A percentile compares a stretch with the other conserved stretches of the same genome.
Conservation (phyloP, 2,888 invertebrate genomes). For the Deroplatys truncata region DNA sequence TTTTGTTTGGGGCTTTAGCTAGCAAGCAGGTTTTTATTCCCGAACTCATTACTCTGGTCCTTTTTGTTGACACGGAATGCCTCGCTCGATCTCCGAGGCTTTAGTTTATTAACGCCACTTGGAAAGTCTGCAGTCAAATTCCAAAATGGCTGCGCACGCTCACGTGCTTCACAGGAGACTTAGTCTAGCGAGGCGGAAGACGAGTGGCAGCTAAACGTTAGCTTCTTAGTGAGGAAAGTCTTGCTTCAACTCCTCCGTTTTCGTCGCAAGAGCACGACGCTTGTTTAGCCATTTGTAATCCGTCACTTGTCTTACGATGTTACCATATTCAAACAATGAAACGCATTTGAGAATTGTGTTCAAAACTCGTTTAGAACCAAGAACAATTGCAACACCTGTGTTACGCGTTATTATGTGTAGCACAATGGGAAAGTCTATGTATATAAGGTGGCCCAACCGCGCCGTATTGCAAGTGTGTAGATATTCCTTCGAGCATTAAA, state of each 20-base stretch:
- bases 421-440: no score
- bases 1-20: background rate
- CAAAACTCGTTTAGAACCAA: background rate
- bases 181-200: background rate
- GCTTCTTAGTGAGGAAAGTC: background rate
- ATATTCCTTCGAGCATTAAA: no score
- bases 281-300: background rate
- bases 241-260: background rate
- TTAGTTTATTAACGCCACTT: background rate
- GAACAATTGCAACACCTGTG: no score
- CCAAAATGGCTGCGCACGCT: background rate
- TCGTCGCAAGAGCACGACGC: background rate
- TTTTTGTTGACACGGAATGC: background rate
- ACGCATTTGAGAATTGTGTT: background rate
- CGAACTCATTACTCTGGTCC: background rate
- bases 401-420: no score
- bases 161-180: background rate
- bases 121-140: background rate
- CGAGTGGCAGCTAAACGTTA: background rate
- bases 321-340: background rate
- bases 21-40: background rate
- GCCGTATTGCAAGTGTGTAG: no score
- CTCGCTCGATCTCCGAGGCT: background rate
- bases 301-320: background rate
- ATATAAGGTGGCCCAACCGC: no score